Percentiles rank a stretch among this genome's conserved stretches.
These are phyloP conservation scores for Coluber constrictor DNA, from an alignment of 2,797 vertebrate species.

Conservation along the genomic window DNA sequence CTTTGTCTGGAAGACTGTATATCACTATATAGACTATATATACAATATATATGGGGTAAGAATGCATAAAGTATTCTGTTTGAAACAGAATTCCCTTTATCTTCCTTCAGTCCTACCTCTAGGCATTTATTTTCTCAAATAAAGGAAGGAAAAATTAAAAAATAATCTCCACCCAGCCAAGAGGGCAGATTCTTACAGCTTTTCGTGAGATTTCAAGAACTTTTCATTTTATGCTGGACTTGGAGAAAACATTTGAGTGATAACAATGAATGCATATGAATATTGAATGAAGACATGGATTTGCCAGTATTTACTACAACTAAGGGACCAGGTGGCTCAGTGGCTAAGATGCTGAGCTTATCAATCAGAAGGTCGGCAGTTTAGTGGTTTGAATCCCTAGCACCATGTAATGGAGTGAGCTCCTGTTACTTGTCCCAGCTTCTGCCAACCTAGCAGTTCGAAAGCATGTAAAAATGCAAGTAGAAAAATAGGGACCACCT, in stretches of 20 bases:
- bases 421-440: too few species aligned
- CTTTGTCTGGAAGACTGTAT: background rate
- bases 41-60: background rate
- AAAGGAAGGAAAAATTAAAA: background rate
- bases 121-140: background rate
- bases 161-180: background rate
- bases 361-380: too few species aligned
- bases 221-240: background rate
- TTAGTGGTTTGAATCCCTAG: too few species aligned
- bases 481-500: too few species aligned
- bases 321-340: fast-evolving
- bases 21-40: background rate
- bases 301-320: background rate
- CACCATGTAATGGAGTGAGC: fast-evolving
- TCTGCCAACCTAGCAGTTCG: too few species aligned
- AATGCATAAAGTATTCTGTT: fast-evolving
- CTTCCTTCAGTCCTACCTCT: background rate
- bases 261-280: background rate
- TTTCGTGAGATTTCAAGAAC: background rate
- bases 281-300: background rate
- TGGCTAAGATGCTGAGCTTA: too few species aligned
- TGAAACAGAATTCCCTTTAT: background rate
- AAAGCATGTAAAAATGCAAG: too few species aligned
- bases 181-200: background rate
- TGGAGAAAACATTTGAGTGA: background rate